Conservation (phyloP, 2,797 vertebrate species). For the Amazonetta brasiliensis region DNA sequence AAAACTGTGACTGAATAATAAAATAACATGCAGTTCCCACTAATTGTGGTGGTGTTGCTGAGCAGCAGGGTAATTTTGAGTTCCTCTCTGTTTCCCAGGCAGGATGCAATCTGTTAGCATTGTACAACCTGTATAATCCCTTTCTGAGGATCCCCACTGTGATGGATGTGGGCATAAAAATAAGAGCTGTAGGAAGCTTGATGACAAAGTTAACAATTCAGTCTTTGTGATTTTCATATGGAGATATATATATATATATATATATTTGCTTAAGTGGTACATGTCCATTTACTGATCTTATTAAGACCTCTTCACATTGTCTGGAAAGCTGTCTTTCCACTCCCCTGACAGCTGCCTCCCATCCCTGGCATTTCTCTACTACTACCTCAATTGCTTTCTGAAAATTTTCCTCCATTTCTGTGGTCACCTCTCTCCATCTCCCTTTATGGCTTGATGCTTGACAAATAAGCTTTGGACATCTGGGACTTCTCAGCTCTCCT, state of each 20-base stretch:
- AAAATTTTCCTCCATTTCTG: neutral
- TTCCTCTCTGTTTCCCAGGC: neutral
- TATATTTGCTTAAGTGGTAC: neutral
- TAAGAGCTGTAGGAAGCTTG: neutral
- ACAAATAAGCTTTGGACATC: neutral
- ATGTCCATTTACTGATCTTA: neutral
- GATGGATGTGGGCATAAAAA: neutral
- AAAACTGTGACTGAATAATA: neutral
- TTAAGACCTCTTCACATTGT: neutral
- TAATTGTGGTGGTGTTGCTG: neutral
- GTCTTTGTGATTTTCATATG: neutral
- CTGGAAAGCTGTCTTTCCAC: neutral
- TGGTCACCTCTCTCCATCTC: neutral
- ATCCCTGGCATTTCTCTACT: neutral
- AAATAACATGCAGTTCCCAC: neutral
- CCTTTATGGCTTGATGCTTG: neutral
- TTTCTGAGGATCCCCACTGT: fast-evolving
- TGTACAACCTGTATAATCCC: too few species aligned
- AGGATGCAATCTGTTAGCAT: neutral
- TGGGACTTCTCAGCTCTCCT: neutral
- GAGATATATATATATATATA: neutral
- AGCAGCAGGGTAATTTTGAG: neutral
- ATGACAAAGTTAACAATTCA: neutral
- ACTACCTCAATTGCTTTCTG: neutral
- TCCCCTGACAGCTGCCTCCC: neutral